Evolutionary conservation across 1,140 invertebrate genomes (phyloP).

Genomic region (Lerema accius): DNA sequence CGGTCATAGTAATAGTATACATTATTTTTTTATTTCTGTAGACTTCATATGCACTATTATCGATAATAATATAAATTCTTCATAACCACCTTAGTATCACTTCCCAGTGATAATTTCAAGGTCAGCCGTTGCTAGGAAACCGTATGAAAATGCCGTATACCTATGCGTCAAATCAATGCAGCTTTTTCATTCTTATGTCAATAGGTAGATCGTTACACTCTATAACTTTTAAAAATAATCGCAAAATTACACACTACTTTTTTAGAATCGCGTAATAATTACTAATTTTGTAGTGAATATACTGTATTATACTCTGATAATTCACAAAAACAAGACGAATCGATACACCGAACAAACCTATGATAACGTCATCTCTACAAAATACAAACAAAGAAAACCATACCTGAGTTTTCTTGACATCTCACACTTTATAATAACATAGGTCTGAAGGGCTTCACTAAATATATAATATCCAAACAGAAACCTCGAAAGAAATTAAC

Average conservation of each 20-base stretch:
- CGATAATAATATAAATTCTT: background rate
- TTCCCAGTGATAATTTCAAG: conserved; percentile 9
- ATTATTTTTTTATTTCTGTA: no score
- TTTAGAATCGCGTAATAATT: background rate
- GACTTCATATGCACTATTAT: no score
- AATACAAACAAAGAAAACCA: background rate
- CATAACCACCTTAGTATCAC: background rate
- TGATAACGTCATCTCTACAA: background rate
- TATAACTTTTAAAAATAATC: no score
- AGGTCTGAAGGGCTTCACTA: conserved; percentile 30
- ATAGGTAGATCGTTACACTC: no score
- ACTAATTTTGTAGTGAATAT: background rate
- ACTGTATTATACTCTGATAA: background rate
- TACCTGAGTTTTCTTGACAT: conserved; percentile 35
- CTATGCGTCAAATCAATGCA: conserved; percentile 33
- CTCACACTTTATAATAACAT: conserved; percentile 35
- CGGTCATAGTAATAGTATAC: no score
- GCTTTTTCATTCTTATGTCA: conserved; percentile 15
- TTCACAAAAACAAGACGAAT: conserved; percentile 7
- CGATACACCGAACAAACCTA: conserved; percentile 4
- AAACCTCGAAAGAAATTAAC: conserved; percentile 40
- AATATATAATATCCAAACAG: conserved; percentile 33
- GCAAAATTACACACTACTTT: no score
- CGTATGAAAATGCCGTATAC: conserved; percentile 11
- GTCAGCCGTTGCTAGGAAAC: conserved; percentile 26